phyloP scores from a whole-genome alignment of 2,888 invertebrate species.

The Dorcus parallelipipedus region DNA sequence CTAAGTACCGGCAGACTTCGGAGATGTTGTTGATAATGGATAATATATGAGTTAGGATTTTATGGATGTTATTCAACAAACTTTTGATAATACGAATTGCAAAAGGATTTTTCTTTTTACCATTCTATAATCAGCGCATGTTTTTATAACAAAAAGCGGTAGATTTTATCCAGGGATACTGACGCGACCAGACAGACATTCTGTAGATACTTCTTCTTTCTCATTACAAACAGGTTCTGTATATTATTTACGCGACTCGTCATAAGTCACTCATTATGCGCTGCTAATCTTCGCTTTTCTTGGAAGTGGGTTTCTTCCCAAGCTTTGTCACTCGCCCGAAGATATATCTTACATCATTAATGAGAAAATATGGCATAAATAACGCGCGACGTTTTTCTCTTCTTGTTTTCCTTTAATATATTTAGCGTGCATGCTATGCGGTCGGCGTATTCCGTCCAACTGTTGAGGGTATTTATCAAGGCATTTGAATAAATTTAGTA shows the following conservation, averaged over 20 bases:
- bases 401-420: slow-evolving; percentile 11
- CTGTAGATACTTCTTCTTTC: no score
- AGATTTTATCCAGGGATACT: no score
- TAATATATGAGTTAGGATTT: no score
- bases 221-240: slow-evolving; percentile 27
- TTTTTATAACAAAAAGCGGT: no score
- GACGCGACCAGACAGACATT: no score
- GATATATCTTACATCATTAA: slow-evolving; percentile 34
- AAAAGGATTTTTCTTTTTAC: no score
- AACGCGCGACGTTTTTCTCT: slow-evolving; percentile 20
- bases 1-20: no score
- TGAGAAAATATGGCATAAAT: slow-evolving; percentile 35
- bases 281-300: slow-evolving; percentile 30
- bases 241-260: slow-evolving; percentile 30
- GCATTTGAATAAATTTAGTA: slow-evolving; percentile 22
- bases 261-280: slow-evolving; percentile 33
- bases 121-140: no score
- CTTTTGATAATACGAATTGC: no score
- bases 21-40: no score
- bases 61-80: no score
- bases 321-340: slow-evolving; percentile 32
- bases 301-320: slow-evolving; percentile 26
- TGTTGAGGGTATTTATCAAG: slow-evolving; percentile 18
- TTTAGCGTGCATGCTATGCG: slow-evolving; percentile 15
- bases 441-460: slow-evolving; percentile 10